These are phyloP conservation scores for Chitala chitala DNA, from an alignment of 2,113 vertebrate species.

Conservation along the genomic window DNA sequence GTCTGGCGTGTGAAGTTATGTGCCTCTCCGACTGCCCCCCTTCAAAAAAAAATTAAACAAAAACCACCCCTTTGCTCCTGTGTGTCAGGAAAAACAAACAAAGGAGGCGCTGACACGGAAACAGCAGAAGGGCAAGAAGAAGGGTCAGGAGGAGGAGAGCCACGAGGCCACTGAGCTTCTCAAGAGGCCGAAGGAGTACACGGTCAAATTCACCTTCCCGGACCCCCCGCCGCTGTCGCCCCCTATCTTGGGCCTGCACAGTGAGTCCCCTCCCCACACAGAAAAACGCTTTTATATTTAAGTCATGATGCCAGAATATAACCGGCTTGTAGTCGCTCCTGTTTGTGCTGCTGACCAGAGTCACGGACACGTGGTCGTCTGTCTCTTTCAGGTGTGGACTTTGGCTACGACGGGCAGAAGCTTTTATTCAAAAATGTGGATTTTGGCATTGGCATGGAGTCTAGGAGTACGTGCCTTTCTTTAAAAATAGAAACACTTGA, in stretches of 20 bases:
- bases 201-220: slow-evolving; percentile 85
- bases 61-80: background rate
- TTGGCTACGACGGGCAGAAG: slow-evolving; percentile 71
- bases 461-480: slow-evolving; percentile 69
- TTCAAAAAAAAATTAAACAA: no score
- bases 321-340: background rate
- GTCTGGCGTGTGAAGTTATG: background rate
- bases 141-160: slow-evolving; percentile 75
- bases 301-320: background rate
- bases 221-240: slow-evolving; percentile 80
- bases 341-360: background rate
- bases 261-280: slow-evolving; percentile 52
- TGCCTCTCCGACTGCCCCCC: background rate
- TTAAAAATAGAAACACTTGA: background rate
- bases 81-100: slow-evolving; percentile 78
- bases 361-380: background rate
- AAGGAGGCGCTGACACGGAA: slow-evolving; percentile 80
- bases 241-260: slow-evolving; percentile 79
- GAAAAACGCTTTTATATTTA: no score
- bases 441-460: slow-evolving; percentile 90
- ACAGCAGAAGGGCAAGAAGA: slow-evolving; percentile 81
- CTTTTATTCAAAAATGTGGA: slow-evolving; percentile 79
- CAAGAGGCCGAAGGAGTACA: slow-evolving; percentile 82
- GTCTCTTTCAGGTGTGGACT: slow-evolving; percentile 70
- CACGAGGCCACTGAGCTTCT: slow-evolving; percentile 70